These are phyloP conservation scores for Listronotus oregonensis DNA, from an alignment of 1,140 invertebrate genomes.

Conservation along the genomic window DNA sequence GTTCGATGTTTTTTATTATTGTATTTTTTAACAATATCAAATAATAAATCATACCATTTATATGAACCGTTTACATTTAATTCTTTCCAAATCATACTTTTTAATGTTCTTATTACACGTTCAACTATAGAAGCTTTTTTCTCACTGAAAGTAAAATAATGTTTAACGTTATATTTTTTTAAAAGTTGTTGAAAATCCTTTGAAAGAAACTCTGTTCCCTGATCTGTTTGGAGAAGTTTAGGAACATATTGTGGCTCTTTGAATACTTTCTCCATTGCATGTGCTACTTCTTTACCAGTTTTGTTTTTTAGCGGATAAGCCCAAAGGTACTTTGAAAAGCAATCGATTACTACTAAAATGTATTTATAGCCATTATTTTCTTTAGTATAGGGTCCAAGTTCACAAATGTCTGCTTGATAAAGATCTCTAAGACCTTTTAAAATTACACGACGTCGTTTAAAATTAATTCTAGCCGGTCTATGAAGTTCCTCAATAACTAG, in stretches of 20 bases:
- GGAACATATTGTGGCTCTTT: constrained; percentile 2
- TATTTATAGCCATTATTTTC: constrained; percentile 46
- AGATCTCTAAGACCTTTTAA: constrained; percentile 44
- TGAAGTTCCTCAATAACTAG: constrained; percentile 4
- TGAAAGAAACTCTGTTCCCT: constrained; percentile 14
- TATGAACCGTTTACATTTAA: no score
- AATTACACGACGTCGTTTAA: constrained; percentile 47
- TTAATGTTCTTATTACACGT: no score
- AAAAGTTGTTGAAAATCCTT: constrained; percentile 5
- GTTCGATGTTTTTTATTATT: constrained; percentile 36
- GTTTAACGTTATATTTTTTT: constrained; percentile 5
- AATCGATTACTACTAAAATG: constrained; percentile 47
- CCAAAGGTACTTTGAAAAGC: constrained; percentile 48
- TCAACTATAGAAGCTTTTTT: no score
- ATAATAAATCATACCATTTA: constrained; percentile 7
- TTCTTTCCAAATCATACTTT: no score
- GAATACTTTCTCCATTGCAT: constrained; percentile 37
- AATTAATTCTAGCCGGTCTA: constrained; percentile 29
- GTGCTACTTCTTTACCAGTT: constrained; percentile 35
- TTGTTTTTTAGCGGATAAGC: constrained; percentile 45
- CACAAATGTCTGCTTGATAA: constrained; percentile 39
- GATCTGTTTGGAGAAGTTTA: constrained; percentile 15
- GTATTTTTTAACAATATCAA: constrained; percentile 12
- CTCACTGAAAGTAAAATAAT: background rate
- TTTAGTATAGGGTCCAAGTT: constrained; percentile 36